Evolutionary conservation across 2,113 vertebrate species (phyloP), one percentile per base, ranked within the genome.

Genomic region (Neomonachus schauinslandi): DNA sequence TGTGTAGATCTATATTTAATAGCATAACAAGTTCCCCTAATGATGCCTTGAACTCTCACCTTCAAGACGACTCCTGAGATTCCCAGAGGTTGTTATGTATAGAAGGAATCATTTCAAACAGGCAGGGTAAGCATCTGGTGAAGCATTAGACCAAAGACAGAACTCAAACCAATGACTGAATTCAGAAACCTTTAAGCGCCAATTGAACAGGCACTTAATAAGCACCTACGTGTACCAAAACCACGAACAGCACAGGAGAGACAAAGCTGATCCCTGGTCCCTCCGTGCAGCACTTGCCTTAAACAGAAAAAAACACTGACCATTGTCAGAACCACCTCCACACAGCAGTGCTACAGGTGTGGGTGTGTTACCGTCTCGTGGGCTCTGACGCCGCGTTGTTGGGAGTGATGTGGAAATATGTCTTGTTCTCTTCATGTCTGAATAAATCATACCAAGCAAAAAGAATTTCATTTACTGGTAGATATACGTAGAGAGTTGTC

Each of bases 361-460:
- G 15, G 3, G 4, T 0, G 0, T 7, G 13, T 65, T 31, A 4
- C 31, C 4, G 2, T 39, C 77, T 61, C 53, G 0, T 21, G 26
- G 1, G 57, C 77, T 84, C 63, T 24, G 3, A 59, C 21, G 55
- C 28, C 55, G 69, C 6, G 42, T 33, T 61, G 42, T 74, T 59
- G 36, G 49, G 51, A 74, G 18, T 55, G 33, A 61, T 13, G 3
- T 46, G 21, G 33, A 42, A 42, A 69, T 83, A 1, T 5, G 6
- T 42, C 80, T 55, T 16, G 13, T 94, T 96, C 93, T 63, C 53
- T 95, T n/a, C n/a, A 10, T 51, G 22, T 12, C 31, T 57, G 31
- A 69, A 61, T 72, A 67, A 92, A 82, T 67, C 92, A 74, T 33
- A 28, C 36, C 31, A 74, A 53, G 15, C 33, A 15, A 84, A 74